phyloP scores from a whole-genome alignment of 2,797 vertebrate genomes.

The Pseudochirops corinnae region DNA sequence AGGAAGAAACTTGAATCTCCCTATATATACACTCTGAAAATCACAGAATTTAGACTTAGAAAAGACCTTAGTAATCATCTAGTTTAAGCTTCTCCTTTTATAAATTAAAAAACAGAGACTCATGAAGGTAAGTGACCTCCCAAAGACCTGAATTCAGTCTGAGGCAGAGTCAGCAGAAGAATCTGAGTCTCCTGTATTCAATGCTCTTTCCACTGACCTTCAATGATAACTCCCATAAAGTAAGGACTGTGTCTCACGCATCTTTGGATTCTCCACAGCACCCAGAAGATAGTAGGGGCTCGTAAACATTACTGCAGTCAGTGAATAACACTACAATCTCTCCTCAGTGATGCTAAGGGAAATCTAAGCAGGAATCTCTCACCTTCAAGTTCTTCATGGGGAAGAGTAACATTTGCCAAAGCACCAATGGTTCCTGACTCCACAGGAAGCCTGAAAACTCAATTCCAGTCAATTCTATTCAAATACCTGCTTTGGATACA shows the following conservation, averaged over 20 bases:
- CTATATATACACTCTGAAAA: not conserved
- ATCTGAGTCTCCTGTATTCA: not conserved
- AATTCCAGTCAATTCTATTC: not conserved
- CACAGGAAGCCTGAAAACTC: not conserved
- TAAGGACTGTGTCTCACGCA: not conserved
- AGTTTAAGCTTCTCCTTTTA: not conserved
- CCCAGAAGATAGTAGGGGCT: not conserved
- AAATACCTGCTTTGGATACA: not conserved
- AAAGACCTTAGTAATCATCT: not conserved
- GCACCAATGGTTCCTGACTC: not conserved
- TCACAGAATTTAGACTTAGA: not conserved
- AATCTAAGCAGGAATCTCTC: not conserved
- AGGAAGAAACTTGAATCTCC: not conserved
- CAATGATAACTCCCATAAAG: not conserved
- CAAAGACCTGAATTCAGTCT: not conserved
- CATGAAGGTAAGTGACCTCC: not conserved
- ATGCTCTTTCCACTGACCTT: not conserved
- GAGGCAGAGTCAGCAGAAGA: not conserved
- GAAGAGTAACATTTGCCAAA: not conserved
- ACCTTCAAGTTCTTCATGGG: not conserved
- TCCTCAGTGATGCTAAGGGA: not conserved
- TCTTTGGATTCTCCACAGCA: not conserved
- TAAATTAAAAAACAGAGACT: not conserved
- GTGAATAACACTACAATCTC: not conserved
- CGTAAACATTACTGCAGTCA: not conserved